Evolutionary conservation across 1,140 invertebrate species (phyloP), one percentile per base, ranked within the genome.

Genomic region (Episyrphus balteatus): DNA sequence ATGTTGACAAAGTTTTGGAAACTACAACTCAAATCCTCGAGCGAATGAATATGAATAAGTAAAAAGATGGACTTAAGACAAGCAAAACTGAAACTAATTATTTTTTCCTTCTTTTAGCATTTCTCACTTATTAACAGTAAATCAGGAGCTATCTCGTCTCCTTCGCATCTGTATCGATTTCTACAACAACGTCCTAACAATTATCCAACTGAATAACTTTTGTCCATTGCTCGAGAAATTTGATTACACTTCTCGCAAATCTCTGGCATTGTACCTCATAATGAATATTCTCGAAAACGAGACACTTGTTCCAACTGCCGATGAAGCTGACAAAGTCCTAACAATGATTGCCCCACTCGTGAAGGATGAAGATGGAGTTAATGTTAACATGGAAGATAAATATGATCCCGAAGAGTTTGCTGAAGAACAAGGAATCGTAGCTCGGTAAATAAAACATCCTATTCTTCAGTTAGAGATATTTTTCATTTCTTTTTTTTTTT

Each of bases 131-230:
- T 46, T 63, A 26, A 52, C 58, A 1, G 66, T 67, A 0, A 69
- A 69, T 50, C 66, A 69, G 46, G 96, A 99, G 70, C 71, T 99
- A 50, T 84, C 88, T 53, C 84, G 91, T 58, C 77, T 99, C 42
- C 77, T 99, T 62, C 92, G 93, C 69, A 87, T 98, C 42, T 94
- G 95, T 9, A 78, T 95, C 13, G 92, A 98, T 61, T 85, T 88
- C 59, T 98, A 97, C 66, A 93, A 92, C 65, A 88, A 97, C 67
- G 80, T 96, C 12, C 72, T 96, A 17, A 89, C 84, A 1, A 78
- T 98, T 2, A 76, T 93, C 32, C 76, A 85, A 55, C 68, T 96
- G 45, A 78, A 86, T 55, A 81, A 93, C 71, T 98, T 88, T 61
- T 81, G 83, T 9, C 83, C 83, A 5, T 70, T 98, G 10, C 79